These are phyloP conservation scores for Callaeas wilsoni DNA, from an alignment of 2,113 vertebrate species.

Conservation along the genomic window DNA sequence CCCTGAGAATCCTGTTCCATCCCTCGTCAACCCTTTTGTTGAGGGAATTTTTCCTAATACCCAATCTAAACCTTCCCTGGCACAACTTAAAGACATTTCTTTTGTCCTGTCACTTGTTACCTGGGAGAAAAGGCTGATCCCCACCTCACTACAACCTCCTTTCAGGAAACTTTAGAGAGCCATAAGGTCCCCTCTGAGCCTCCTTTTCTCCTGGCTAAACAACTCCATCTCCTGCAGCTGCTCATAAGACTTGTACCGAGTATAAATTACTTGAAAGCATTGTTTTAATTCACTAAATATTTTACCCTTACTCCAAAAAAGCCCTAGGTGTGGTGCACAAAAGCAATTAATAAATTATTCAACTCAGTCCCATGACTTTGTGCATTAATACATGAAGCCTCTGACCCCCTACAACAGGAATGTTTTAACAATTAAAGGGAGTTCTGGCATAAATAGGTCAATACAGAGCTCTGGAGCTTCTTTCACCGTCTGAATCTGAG, in stretches of 20 bases:
- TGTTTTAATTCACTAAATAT: not conserved
- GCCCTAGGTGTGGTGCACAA: not conserved
- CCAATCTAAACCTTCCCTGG: not conserved
- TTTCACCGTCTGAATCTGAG: not conserved
- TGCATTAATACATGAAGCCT: not conserved
- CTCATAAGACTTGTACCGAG: not conserved
- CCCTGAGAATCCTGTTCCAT: not conserved
- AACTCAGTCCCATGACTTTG: not conserved
- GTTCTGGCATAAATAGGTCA: slow-evolving; percentile 52
- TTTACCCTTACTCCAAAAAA: not conserved
- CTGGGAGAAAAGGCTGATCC: not conserved
- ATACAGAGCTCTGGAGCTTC: slow-evolving; percentile 1
- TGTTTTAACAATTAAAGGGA: slow-evolving; percentile 32
- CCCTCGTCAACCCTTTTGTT: not conserved
- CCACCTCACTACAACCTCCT: not conserved
- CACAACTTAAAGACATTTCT: not conserved
- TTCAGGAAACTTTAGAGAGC: not conserved
- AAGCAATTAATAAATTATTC: slow-evolving; percentile 49
- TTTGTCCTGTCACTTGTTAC: not conserved
- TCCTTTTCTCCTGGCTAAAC: not conserved
- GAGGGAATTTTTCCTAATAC: not conserved
- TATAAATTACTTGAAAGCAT: not conserved
- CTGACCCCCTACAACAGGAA: slow-evolving; percentile 29
- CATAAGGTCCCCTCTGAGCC: accelerated
- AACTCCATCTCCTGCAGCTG: not conserved